Conservation (phyloP, 2,888 invertebrate genomes). For the Andrena hattorfiana region DNA sequence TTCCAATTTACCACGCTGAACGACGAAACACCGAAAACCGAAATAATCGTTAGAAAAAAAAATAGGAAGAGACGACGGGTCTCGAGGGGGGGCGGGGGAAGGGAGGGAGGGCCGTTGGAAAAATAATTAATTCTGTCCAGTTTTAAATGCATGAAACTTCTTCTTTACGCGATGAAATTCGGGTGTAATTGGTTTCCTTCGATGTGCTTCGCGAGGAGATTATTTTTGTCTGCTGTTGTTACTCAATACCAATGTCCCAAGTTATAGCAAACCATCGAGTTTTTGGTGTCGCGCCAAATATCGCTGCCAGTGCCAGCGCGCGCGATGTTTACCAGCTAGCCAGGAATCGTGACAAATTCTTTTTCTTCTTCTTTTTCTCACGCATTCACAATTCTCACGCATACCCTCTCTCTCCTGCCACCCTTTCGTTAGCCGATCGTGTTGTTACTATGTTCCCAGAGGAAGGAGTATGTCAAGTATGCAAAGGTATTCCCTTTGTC, state of each 20-base stretch:
- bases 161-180: conserved; percentile 18
- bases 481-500: conserved; percentile 97
- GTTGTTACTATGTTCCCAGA: conserved; percentile 87
- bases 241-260: conserved; percentile 53
- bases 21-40: too few relatives aligned
- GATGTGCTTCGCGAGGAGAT: conserved; percentile 37
- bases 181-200: conserved; percentile 30
- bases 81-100: too few relatives aligned
- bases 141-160: background rate
- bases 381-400: background rate
- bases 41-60: too few relatives aligned
- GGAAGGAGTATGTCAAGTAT: conserved; percentile 97
- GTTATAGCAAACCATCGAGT: conserved; percentile 50
- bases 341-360: conserved; percentile 34
- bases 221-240: conserved; percentile 53
- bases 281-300: conserved; percentile 58
- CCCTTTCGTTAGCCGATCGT: background rate
- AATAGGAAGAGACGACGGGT: too few relatives aligned
- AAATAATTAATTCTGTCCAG: background rate
- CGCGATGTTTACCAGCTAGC: conserved; percentile 34
- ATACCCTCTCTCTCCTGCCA: background rate
- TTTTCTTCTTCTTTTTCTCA: background rate
- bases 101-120: too few relatives aligned
- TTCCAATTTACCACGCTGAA: too few relatives aligned
- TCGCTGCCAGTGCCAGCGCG: conserved; percentile 39